Base-by-base conservation (phyloP, 2,797 vertebrate species). In the Muscicapa striata region DNA sequence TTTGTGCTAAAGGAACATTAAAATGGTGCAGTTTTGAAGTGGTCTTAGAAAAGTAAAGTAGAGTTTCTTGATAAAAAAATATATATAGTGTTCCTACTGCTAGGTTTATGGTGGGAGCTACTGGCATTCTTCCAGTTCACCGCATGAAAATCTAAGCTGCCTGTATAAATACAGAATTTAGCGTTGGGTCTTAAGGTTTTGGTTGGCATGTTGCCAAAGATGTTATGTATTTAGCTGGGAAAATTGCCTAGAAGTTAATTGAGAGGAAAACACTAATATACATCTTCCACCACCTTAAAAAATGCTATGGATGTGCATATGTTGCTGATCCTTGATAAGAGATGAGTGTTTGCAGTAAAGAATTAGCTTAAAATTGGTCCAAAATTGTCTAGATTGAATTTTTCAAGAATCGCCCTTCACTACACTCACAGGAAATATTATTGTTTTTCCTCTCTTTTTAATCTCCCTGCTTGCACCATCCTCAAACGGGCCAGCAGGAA, bases 241-340 rank as follows among this genome's bases (percentile, higher is more conserved):
- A 98, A 98, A 98, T 98, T 98, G 98, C 98, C 98, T 98, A 97
- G 97, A 98, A 98, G 98, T 98, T 98, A 98, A 98, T 98, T 98
- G 98, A 98, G 98, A 98, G 98, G 98, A 98, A 98, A 98, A 98
- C 97, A 98, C 97, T 97, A 98, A 98, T 98, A 98, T 98, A 98
- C 97, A 98, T 97, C 89, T 63, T 96, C 94, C 62, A 93, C 95
- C 95, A 97, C 96, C 95, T 93, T 91, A 83, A 97, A 94, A 97
- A 97, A 97, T 95, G 75, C 69, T 95, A 95, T 90, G 89, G 97
- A 95, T 98, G 96, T 96, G 95, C 95, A 95, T 98, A 97, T 93
- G 94, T 97, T 96, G 91, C 94, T 96, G 95, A 97, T 97, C 95
- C 97, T 98, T 97, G 96, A 97, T 97, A 97, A 97, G 96, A 97